Evolutionary conservation across 2,888 invertebrate genomes (phyloP), one percentile per base, ranked within the genome.

Genomic region (Graphium colonna): DNA sequence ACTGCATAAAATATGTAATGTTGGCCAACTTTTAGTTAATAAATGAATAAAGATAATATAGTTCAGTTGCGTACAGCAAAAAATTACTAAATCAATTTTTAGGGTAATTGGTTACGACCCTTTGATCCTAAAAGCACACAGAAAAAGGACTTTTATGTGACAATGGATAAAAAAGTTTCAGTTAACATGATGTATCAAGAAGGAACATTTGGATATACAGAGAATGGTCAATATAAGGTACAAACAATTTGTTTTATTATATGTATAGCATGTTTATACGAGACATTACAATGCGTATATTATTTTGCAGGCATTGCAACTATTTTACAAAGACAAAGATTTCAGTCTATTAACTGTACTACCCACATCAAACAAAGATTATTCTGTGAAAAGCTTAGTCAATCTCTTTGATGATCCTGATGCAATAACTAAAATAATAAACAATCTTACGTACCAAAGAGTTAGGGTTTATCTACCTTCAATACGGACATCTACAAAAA

Each of bases 281-380:
- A n/a, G n/a, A n/a, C n/a, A n/a, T n/a, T n/a, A n/a, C n/a, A n/a
- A n/a, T n/a, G n/a, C n/a, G n/a, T n/a, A n/a, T 56, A 49, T 17
- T 28, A 21, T 57, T 43, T 66, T 72, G 42, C 63, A 79, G 79
- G 58, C 63, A 0, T 41, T 78, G 4, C 52, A 67, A 60, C 52
- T 77, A 50, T n/a, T 15, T 0, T 78, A 77, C 58, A 60, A 68
- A 52, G 64, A 63, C 13, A 9, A 33, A 0, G 63, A 70, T 16
- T 70, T 69, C 33, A 68, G 64, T 10, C 66, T 65, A 9, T 8
- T 70, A 0, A 36, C 65, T 0, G 28, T 66, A 2, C 60, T 78
- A 7, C 78, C 79, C 26, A 67, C 60, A 18, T 8, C 52, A 3
- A 55, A 41, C 12, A 43, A 62, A n/a, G 66, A 48, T 21, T 49